Conservation (phyloP, 2,888 invertebrate genomes). For the Eupithecia abbreviata region DNA sequence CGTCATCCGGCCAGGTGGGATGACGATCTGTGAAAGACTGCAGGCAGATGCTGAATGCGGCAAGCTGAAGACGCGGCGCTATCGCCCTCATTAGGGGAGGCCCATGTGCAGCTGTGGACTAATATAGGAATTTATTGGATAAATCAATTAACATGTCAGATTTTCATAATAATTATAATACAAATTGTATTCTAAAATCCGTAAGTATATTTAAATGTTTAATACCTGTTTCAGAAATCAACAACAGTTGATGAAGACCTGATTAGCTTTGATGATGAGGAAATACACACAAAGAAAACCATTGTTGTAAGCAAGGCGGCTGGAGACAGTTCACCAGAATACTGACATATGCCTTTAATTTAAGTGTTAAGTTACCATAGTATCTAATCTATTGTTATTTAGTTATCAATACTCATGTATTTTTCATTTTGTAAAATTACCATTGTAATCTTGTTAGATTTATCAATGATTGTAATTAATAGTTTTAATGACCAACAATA, state of each 20-base stretch:
- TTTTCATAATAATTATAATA: no score
- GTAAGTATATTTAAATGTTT: background rate
- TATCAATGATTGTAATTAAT: conserved; percentile 1
- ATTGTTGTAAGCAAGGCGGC: conserved; percentile 64
- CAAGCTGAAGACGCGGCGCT: no score
- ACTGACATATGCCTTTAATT: conserved; percentile 71
- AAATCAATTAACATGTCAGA: no score
- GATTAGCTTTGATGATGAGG: conserved; percentile 75
- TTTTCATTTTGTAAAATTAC: conserved; percentile 31
- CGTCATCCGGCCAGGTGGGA: no score
- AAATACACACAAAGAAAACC: conserved; percentile 63
- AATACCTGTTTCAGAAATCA: conserved; percentile 64
- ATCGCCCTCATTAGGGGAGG: no score
- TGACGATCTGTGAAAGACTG: no score
- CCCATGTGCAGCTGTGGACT: no score
- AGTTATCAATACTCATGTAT: conserved; percentile 42
- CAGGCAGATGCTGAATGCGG: no score
- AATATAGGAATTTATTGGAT: no score
- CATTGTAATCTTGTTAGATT: background rate
- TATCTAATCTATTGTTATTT: conserved; percentile 40
- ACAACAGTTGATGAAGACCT: conserved; percentile 66
- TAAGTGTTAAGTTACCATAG: conserved; percentile 64
- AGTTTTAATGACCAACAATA: background rate
- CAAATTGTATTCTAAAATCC: no score
- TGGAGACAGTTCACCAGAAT: conserved; percentile 77